Percentiles rank a stretch among this genome's conserved stretches.
These are phyloP conservation scores for Drosophila gunungcola DNA, from an alignment of 1,140 invertebrate genomes.

Conservation along the genomic window DNA sequence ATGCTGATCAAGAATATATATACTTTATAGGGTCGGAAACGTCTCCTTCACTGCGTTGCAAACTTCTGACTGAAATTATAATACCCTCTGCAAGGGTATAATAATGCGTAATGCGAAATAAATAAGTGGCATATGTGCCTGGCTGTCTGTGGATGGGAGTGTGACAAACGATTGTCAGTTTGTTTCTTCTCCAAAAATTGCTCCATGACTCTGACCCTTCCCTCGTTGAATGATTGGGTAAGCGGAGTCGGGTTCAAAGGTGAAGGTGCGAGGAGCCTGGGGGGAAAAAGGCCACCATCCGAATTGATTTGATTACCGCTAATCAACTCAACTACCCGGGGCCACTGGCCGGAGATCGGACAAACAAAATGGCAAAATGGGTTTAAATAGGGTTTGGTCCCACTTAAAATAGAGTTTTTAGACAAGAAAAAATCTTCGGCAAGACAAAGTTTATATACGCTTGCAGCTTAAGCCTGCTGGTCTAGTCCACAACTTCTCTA, in stretches of 20 bases:
- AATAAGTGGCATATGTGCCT: conserved; percentile 66
- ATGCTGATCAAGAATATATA: too few relatives aligned
- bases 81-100: too few relatives aligned
- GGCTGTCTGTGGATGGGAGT: conserved; percentile 19
- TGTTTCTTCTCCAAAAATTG: conserved; percentile 48
- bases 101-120: conserved; percentile 72
- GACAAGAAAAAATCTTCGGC: too few relatives aligned
- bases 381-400: neutral
- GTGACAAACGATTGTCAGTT: conserved; percentile 80
- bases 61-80: too few relatives aligned
- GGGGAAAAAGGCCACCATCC: conserved; percentile 18
- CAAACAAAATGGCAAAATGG: conserved; percentile 16
- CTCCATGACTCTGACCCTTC: conserved; percentile 38
- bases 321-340: conserved; percentile 34
- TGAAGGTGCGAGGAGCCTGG: neutral
- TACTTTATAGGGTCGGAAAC: too few relatives aligned
- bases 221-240: conserved; percentile 21
- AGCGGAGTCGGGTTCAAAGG: conserved; percentile 13
- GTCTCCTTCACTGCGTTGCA: too few relatives aligned
- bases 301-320: conserved; percentile 48
- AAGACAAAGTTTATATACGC: too few relatives aligned
- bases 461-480: too few relatives aligned
- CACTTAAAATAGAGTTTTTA: neutral
- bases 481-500: too few relatives aligned
- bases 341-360: conserved; percentile 8